A percentile compares a stretch with the other conserved stretches of the same genome.
Conservation (phyloP, 2,888 invertebrate genomes). For the Leptothorax acervorum region DNA sequence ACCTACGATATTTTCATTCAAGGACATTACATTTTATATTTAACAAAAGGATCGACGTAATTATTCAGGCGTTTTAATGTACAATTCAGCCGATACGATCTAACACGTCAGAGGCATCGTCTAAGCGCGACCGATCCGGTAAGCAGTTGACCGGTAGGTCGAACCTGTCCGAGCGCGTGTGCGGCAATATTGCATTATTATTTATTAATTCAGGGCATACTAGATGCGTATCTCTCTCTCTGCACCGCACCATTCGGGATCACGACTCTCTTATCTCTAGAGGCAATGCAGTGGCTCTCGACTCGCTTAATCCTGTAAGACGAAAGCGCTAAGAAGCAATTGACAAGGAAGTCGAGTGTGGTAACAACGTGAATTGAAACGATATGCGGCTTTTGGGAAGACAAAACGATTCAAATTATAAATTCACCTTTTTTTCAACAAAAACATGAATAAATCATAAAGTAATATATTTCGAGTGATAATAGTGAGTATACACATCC, state of each 20-base stretch:
- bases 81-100: constrained; percentile 22
- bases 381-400: background rate
- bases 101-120: constrained; percentile 12
- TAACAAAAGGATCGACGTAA: background rate
- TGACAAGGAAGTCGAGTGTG: background rate
- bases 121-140: constrained; percentile 38
- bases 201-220: constrained; percentile 84
- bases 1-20: background rate
- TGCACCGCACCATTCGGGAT: constrained; percentile 78
- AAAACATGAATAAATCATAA: background rate
- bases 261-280: constrained; percentile 84
- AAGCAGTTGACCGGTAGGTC: constrained; percentile 71
- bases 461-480: background rate
- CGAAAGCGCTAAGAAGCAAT: background rate
- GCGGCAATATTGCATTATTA: constrained; percentile 84
- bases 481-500: background rate
- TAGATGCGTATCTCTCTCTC: constrained; percentile 82
- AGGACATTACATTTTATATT: background rate
- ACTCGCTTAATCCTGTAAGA: constrained; percentile 3
- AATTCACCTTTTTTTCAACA: background rate
- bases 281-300: constrained; percentile 74
- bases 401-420: no score
- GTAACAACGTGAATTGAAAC: background rate
- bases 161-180: constrained; percentile 62
- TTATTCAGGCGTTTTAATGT: background rate